Percentiles rank a stretch among this genome's conserved stretches.
phyloP scores from a whole-genome alignment of 2,797 vertebrate species.

The Peromyscus nudipes region DNA sequence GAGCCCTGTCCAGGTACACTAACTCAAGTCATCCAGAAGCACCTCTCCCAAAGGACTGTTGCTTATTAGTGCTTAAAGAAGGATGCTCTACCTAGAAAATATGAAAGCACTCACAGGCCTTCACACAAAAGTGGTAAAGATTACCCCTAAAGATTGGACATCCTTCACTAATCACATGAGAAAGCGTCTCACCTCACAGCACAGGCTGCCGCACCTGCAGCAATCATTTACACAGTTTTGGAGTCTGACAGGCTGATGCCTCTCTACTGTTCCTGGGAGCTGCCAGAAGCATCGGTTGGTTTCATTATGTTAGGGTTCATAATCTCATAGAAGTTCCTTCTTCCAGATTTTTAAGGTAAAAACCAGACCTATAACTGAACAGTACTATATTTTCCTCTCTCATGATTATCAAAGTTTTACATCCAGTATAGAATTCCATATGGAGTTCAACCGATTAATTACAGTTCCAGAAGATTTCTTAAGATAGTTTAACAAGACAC shows the following conservation, averaged over 20 bases:
- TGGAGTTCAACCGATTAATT: neutral
- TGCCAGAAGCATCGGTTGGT: no score
- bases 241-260: neutral
- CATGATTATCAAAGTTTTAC: neutral
- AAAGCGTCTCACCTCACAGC: neutral
- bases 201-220: neutral
- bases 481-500: neutral
- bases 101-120: no score
- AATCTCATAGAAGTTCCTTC: neutral
- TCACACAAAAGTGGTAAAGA: rapidly evolving
- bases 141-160: neutral
- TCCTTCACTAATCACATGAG: neutral
- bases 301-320: neutral
- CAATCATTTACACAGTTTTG: rapidly evolving
- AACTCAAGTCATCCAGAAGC: neutral
- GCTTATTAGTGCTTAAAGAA: rapidly evolving
- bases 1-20: neutral
- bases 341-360: neutral
- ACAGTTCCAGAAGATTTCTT: neutral
- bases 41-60: neutral
- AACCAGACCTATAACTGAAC: neutral
- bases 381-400: neutral
- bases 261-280: neutral
- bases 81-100: rapidly evolving
- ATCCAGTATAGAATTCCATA: neutral